phyloP scores from a whole-genome alignment of 2,797 vertebrate genomes.

The Scolopax bukidnonensis region DNA sequence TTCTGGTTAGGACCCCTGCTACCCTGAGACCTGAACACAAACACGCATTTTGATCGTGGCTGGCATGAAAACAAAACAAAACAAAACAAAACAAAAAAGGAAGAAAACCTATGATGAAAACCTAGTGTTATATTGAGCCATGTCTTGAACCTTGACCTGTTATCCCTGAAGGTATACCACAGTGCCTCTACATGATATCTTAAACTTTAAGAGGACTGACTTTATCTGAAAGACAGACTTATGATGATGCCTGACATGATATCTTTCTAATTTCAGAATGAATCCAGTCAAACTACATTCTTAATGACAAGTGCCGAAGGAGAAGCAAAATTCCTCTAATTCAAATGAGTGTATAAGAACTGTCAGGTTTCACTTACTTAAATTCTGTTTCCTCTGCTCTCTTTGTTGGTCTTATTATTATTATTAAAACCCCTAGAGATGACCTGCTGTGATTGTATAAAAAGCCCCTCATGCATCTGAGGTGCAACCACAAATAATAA shows the following conservation, averaged over 20 bases:
- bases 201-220: background rate
- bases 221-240: background rate
- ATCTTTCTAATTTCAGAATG: background rate
- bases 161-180: background rate
- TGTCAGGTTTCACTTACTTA: background rate
- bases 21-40: background rate
- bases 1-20: background rate
- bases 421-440: background rate
- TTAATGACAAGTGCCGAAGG: background rate
- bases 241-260: background rate
- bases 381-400: background rate
- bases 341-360: background rate
- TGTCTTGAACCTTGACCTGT: background rate
- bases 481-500: background rate
- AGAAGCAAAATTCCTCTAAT: constrained; percentile 2
- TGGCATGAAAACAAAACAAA: constrained; percentile 9
- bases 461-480: background rate
- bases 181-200: background rate
- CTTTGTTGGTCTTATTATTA: background rate
- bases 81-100: background rate
- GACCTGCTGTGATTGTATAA: background rate
- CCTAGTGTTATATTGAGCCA: background rate
- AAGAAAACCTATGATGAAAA: background rate
- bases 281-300: constrained; percentile 7
- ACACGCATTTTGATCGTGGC: background rate